Evolutionary conservation across 2,113 vertebrate genomes (phyloP).

Genomic region (Zosterops pallidus): DNA sequence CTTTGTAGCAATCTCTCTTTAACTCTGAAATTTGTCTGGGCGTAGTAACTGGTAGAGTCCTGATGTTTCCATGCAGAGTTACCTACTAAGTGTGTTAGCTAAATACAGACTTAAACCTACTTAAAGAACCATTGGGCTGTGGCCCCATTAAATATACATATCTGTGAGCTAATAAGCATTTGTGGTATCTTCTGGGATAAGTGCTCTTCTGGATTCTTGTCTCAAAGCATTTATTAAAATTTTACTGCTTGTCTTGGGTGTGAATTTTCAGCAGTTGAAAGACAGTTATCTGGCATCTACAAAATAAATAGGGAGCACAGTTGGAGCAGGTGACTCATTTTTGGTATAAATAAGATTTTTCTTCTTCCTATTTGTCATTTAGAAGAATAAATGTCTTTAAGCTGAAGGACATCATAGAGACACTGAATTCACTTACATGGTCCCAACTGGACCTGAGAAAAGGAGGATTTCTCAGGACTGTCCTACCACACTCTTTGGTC

Average conservation of each 20-base stretch:
- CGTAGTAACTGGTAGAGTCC: background rate
- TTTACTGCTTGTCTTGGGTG: constrained; percentile 29
- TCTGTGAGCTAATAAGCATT: constrained; percentile 8
- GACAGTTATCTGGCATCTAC: constrained; percentile 24
- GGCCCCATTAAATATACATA: background rate
- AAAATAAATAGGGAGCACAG: background rate
- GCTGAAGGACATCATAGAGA: background rate
- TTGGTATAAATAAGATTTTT: background rate
- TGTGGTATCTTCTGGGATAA: background rate
- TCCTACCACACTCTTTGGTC: background rate
- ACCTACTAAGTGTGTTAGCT: background rate
- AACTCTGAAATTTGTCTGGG: background rate
- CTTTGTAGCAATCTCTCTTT: background rate
- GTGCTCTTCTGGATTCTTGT: constrained; percentile 2
- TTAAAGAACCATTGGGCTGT: background rate
- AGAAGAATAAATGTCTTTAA: background rate
- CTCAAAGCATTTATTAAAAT: background rate
- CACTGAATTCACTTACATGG: background rate
- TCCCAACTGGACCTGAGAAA: background rate
- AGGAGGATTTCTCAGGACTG: background rate
- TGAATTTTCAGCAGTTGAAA: constrained; percentile 42
- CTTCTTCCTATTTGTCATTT: background rate
- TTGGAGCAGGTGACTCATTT: background rate
- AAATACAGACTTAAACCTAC: background rate
- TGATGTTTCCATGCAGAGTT: background rate